These are phyloP conservation scores for Syngnathus floridae DNA, from an alignment of 2,113 vertebrate genomes.

Conservation along the genomic window DNA sequence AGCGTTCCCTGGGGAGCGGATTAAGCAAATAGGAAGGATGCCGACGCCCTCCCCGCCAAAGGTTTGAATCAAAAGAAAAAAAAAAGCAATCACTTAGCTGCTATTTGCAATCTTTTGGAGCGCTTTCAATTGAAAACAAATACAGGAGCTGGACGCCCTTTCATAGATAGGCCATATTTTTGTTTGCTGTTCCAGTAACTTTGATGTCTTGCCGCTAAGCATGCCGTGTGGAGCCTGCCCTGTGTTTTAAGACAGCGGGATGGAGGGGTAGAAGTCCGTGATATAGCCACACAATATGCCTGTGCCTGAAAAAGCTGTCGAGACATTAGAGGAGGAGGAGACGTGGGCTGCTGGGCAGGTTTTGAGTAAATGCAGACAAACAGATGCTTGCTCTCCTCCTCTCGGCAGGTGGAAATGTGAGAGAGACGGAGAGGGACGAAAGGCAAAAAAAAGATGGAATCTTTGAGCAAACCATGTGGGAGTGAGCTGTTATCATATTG, in stretches of 20 bases:
- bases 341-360: constrained; percentile 55
- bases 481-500: constrained; percentile 31
- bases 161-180: constrained; percentile 65
- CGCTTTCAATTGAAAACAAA: constrained; percentile 48
- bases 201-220: constrained; percentile 71
- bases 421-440: constrained; percentile 43
- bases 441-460: constrained; percentile 16
- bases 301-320: constrained; percentile 71
- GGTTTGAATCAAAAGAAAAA: constrained; percentile 56
- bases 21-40: constrained; percentile 59
- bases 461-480: constrained; percentile 32
- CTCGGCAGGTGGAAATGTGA: constrained; percentile 44
- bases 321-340: constrained; percentile 41
- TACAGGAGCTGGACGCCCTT: constrained; percentile 44
- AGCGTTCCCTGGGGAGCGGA: constrained; percentile 56
- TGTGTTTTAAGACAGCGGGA: constrained; percentile 65
- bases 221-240: constrained; percentile 72
- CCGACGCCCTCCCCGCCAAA: constrained; percentile 45
- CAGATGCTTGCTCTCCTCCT: constrained; percentile 24
- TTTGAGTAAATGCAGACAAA: constrained; percentile 43
- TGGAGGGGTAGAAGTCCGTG: constrained; percentile 68
- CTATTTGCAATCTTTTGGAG: constrained; percentile 72
- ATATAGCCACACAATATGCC: constrained; percentile 69
- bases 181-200: constrained; percentile 69
- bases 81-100: constrained; percentile 75